Conservation (phyloP, 2,797 vertebrate genomes). For the Propithecus perrieri region DNA sequence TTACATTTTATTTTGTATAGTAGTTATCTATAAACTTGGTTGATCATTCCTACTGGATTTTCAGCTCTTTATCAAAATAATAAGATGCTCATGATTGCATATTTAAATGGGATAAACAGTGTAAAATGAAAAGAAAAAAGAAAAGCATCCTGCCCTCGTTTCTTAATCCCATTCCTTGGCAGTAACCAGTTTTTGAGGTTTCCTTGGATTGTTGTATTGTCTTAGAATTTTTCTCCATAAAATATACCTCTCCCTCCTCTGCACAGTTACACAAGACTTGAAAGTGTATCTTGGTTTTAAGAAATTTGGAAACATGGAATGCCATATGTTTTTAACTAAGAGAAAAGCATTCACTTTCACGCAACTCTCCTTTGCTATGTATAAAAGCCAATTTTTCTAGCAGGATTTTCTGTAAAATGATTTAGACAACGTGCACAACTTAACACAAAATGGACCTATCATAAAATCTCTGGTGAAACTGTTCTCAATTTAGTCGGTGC, state of each 20-base stretch:
- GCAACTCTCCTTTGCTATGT: background rate
- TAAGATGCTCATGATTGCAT: background rate
- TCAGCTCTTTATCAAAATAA: conserved; percentile 36
- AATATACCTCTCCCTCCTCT: background rate
- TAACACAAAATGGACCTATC: background rate
- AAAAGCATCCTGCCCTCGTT: background rate
- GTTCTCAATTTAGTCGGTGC: background rate
- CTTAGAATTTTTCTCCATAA: background rate
- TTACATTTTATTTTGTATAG: background rate
- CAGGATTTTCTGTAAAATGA: conserved; percentile 12
- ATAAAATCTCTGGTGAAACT: background rate
- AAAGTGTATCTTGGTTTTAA: background rate
- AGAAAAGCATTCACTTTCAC: conserved; percentile 10
- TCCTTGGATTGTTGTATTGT: background rate
- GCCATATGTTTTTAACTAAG: background rate
- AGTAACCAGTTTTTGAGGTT: background rate
- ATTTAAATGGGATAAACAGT: background rate
- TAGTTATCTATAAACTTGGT: background rate
- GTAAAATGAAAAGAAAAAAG: background rate
- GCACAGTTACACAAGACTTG: background rate
- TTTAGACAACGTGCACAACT: background rate
- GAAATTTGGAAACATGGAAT: background rate
- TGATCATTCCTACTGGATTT: background rate
- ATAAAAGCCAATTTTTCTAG: background rate
- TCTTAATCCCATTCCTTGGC: background rate